These are phyloP conservation scores for Hemiscyllium ocellatum DNA, from an alignment of 2,113 vertebrate species.

Conservation along the genomic window DNA sequence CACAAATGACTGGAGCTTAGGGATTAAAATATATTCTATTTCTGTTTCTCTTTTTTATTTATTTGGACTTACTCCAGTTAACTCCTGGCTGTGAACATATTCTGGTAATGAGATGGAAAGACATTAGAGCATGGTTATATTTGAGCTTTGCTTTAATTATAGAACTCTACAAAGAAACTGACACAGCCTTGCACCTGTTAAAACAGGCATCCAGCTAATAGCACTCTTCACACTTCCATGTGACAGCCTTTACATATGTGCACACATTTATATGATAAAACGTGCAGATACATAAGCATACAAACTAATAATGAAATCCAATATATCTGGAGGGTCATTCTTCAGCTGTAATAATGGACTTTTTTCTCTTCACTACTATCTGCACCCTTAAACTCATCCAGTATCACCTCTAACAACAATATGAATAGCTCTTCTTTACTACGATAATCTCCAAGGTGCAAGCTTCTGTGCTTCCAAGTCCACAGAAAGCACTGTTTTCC, in stretches of 20 bases:
- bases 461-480: not conserved
- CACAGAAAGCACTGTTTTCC: too few species aligned
- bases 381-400: not conserved
- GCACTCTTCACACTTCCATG: not conserved
- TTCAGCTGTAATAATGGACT: not conserved
- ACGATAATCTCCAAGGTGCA: too few species aligned
- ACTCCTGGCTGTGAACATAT: not conserved
- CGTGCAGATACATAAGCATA: not conserved
- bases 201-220: not conserved
- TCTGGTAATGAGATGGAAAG: slow-evolving; percentile 14
- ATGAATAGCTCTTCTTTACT: not conserved
- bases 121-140: slow-evolving; percentile 27
- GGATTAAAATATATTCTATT: not conserved
- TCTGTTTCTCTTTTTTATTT: not conserved
- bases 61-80: slow-evolving; percentile 16
- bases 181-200: not conserved
- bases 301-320: not conserved
- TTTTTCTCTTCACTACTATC: not conserved
- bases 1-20: not conserved
- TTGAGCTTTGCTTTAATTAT: not conserved
- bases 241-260: not conserved
- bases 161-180: not conserved
- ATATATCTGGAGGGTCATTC: not conserved
- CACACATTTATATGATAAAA: not conserved
- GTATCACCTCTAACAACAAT: not conserved